Evolutionary conservation across 2,888 invertebrate genomes (phyloP), one percentile per base, ranked within the genome.

Genomic region (Tribolium freemani): DNA sequence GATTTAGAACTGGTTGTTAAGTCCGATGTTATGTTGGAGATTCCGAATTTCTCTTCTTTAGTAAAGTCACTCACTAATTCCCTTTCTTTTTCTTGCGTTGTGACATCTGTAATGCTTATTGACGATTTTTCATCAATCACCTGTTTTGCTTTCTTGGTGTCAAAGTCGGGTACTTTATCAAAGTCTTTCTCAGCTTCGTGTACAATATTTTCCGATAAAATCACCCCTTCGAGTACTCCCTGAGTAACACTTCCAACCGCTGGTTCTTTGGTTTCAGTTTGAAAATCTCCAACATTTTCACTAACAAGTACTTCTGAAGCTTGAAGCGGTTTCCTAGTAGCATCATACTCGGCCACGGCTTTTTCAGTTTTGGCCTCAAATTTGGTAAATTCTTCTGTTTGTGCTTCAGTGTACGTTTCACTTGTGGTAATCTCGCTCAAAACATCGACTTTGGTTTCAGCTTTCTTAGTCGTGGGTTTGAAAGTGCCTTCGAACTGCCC

Each of bases 361-460:
- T 82, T 82, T 74, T 81, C 80, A 48, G 71, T 67, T 72, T 78
- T 76, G n/a, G 67, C 56, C 66, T 78, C 76, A n/a, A 75, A 70
- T 53, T 75, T 74, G 53, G 81, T 80, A 48, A 79, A 73, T 71
- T 80, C 79, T 50, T 80, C 83, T 86, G 89, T 88, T 81, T 83
- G 86, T 38, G 88, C 85, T 72, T 84, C 84, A 5, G 87, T 81
- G 56, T 88, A 76, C 0, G 89, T 81, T 85, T 91, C 90, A 10
- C 89, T 90, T 9, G 92, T 86, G 77, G 89, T 88, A 57, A 93
- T 76, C 75, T 90, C 84, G 84, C 90, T 88, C 81, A 86, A 88
- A 87, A 87, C 89, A 84, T 87, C 88, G 83, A 88, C 89, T 67
- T 82, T 88, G 51, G 88, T 79, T 53, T 88, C 84, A n/a, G 89